Percentiles rank a stretch among this genome's conserved stretches.
Conservation (phyloP, 2,888 invertebrate genomes). For the Drosophila buzzatii region DNA sequence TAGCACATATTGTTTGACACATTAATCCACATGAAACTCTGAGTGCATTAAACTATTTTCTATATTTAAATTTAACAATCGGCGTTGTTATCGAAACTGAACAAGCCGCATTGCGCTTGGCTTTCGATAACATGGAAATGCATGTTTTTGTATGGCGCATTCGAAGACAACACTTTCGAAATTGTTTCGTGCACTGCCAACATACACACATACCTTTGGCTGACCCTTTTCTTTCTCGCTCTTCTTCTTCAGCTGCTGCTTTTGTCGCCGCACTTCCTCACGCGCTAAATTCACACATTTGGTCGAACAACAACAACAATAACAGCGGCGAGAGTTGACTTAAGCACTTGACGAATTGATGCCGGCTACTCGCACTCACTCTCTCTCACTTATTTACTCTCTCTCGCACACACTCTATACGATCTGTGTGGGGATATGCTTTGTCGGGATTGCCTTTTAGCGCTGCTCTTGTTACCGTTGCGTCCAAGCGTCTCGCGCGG, state of each 20-base stretch:
- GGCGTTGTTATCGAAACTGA: not conserved
- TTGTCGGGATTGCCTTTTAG: not conserved
- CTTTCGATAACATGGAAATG: slow-evolving; percentile 21
- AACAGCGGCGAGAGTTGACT: slow-evolving; percentile 21
- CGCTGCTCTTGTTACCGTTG: slow-evolving; percentile 28
- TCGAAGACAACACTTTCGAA: slow-evolving; percentile 9
- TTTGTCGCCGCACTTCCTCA: slow-evolving; percentile 45
- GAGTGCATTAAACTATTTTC: not conserved
- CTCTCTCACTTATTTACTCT: not conserved
- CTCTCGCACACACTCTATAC: not conserved
- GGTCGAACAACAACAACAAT: slow-evolving; percentile 14
- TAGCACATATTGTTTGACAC: not conserved
- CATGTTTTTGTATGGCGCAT: not conserved
- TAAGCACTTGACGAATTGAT: slow-evolving; percentile 38
- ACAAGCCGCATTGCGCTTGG: not conserved
- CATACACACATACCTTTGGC: slow-evolving; percentile 15
- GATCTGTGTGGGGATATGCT: slow-evolving; percentile 1
- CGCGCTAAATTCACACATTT: slow-evolving; percentile 61
- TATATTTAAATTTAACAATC: not conserved
- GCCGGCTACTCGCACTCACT: slow-evolving; percentile 20
- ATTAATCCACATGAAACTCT: not conserved
- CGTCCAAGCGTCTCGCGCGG: slow-evolving; percentile 71
- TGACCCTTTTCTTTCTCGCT: slow-evolving; percentile 19
- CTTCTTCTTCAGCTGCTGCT: not conserved
- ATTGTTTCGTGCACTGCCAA: slow-evolving; percentile 22